Percentiles rank a stretch among this genome's conserved stretches.
These are phyloP conservation scores for Brachionus asplanchnoidis DNA, from an alignment of 1,140 invertebrate species.

Conservation along the genomic window DNA sequence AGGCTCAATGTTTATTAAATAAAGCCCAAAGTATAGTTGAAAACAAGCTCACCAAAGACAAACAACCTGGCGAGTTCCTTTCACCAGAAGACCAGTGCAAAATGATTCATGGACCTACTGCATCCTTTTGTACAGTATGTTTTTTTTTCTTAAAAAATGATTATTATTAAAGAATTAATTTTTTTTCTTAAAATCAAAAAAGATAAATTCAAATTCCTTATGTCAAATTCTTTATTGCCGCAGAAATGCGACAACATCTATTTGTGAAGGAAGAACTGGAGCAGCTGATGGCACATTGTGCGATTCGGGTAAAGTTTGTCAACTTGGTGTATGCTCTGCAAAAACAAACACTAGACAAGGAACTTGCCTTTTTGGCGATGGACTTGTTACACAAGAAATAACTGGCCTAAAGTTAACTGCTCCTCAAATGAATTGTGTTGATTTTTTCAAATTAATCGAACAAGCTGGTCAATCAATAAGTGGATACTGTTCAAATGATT, in stretches of 20 bases:
- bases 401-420: neutral
- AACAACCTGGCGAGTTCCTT: neutral
- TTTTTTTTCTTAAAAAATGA: neutral
- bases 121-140: neutral
- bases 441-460: constrained; percentile 9
- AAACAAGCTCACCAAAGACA: neutral
- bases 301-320: constrained; percentile 6
- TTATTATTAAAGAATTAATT: too few relatives aligned
- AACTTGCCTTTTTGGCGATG: neutral
- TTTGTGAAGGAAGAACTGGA: neutral
- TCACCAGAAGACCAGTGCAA: constrained; percentile 30
- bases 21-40: neutral
- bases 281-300: constrained; percentile 20
- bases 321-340: neutral
- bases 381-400: neutral
- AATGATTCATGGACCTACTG: constrained; percentile 14
- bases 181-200: neutral
- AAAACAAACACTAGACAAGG: neutral
- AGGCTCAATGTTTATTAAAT: constrained; percentile 13
- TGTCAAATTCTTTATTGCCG: neutral
- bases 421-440: neutral
- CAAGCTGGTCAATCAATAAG: neutral
- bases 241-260: neutral
- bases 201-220: neutral
- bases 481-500: neutral